Percentiles rank a stretch among this genome's conserved stretches.
Conservation (phyloP, 2,797 vertebrate genomes). For the Meriones psammophilus region DNA sequence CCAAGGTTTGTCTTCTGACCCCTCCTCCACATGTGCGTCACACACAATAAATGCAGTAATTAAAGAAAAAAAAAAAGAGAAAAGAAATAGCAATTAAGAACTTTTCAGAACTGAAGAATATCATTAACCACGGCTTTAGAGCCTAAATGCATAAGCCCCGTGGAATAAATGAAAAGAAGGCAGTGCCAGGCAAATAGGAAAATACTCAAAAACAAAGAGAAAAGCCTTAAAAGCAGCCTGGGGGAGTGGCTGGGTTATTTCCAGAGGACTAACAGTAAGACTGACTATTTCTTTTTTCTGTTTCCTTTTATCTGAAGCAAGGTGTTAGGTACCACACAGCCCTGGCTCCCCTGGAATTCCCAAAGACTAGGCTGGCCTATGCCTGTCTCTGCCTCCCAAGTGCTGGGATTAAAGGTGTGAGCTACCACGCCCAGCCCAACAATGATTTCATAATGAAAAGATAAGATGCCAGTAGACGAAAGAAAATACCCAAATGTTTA, state of each 20-base stretch:
- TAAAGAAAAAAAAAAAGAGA: neutral
- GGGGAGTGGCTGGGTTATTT: neutral
- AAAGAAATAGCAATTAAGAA: neutral
- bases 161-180: neutral
- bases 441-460: neutral
- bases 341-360: neutral
- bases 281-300: conserved; percentile 22
- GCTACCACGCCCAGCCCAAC: neutral
- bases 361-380: neutral
- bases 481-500: conserved; percentile 46
- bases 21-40: neutral
- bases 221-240: neutral
- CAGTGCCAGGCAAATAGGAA: neutral
- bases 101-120: conserved; percentile 9
- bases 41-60: neutral
- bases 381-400: neutral
- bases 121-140: neutral
- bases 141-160: neutral
- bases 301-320: neutral
- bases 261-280: conserved; percentile 6
- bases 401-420: neutral
- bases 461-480: neutral
- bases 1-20: neutral
- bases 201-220: neutral
- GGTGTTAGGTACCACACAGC: neutral